Conservation (phyloP, 2,797 vertebrate genomes). For the Phoxinus dragarum region DNA sequence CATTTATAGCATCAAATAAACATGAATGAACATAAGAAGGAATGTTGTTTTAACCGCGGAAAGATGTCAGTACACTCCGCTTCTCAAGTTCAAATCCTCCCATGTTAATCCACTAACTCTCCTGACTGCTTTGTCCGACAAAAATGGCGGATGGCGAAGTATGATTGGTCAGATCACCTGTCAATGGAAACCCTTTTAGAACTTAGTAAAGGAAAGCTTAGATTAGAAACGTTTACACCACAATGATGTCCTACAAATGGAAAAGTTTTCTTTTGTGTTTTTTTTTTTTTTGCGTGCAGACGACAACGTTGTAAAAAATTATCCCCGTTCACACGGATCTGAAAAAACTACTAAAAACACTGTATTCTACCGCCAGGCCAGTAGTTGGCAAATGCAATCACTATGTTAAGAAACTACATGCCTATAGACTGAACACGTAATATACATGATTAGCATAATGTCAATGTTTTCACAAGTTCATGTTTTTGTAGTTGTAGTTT, state of each 20-base stretch:
- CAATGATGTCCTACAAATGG: neutral
- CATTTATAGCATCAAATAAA: no score
- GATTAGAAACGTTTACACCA: neutral
- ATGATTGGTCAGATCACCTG: no score
- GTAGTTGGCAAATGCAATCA: neutral
- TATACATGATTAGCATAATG: neutral
- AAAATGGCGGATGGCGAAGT: no score
- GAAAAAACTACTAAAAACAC: accelerated
- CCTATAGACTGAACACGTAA: neutral
- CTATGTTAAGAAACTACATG: neutral
- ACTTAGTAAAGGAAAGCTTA: neutral
- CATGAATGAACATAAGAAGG: no score
- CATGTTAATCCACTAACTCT: no score
- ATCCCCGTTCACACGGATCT: neutral
- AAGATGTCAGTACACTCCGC: no score
- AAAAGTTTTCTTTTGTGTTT: neutral
- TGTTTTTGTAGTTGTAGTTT: neutral
- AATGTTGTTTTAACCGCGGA: no score
- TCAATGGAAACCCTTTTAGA: neutral
- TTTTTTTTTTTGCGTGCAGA: no score
- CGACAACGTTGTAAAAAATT: neutral
- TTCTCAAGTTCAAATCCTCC: no score
- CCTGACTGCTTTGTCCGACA: no score
- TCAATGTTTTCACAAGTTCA: neutral
- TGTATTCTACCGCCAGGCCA: neutral